Conservation (phyloP, 1,140 invertebrate species). For the Eupeodes corollae region DNA sequence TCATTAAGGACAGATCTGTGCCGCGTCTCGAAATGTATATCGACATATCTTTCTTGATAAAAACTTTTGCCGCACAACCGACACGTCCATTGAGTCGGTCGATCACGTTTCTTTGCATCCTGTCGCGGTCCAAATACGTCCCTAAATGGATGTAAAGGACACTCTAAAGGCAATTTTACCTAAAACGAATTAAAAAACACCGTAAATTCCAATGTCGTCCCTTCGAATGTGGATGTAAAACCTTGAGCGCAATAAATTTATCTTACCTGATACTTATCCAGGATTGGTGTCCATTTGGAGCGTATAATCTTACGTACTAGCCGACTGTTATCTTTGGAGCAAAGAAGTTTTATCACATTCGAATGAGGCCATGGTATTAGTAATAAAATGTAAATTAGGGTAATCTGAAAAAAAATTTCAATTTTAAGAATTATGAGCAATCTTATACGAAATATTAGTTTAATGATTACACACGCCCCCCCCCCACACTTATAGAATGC, state of each 20-base stretch:
- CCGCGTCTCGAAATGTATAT: constrained; percentile 80
- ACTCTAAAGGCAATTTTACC: constrained; percentile 68
- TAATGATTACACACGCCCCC: neutral
- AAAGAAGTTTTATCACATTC: constrained; percentile 72
- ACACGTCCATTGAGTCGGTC: constrained; percentile 81
- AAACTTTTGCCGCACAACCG: constrained; percentile 87
- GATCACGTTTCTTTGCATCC: constrained; percentile 64
- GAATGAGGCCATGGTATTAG: constrained; percentile 79
- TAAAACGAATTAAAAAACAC: constrained; percentile 3
- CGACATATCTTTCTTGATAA: constrained; percentile 73
- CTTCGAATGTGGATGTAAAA: neutral
- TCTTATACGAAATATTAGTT: neutral
- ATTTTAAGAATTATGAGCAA: neutral
- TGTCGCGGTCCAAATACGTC: constrained; percentile 81
- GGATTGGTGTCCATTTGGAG: constrained; percentile 80
- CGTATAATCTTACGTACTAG: constrained; percentile 78
- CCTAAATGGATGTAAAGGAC: constrained; percentile 74
- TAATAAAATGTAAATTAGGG: constrained; percentile 59
- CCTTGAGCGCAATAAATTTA: neutral
- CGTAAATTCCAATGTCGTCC: neutral
- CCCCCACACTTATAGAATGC: neutral
- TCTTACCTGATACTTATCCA: constrained; percentile 70
- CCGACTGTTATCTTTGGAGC: constrained; percentile 76
- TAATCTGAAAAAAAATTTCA: constrained; percentile 14
- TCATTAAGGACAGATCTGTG: constrained; percentile 77